Conservation (phyloP, 2,113 vertebrate species). For the Nothocercus nigrocapillus region DNA sequence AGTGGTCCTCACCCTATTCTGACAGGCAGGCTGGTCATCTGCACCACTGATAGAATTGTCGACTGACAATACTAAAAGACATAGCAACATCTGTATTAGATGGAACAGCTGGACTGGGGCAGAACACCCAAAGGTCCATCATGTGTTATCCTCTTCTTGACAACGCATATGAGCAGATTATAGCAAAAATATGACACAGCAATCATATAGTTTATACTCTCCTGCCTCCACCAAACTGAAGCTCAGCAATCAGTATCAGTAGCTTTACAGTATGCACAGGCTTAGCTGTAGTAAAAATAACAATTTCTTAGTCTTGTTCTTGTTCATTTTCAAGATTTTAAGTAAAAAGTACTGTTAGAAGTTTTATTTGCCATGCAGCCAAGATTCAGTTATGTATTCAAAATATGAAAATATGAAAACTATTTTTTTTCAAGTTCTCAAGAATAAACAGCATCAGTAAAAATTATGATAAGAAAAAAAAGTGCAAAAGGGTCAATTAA, state of each 20-base stretch:
- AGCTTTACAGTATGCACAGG: neutral
- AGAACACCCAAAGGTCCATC: neutral
- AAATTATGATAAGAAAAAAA: neutral
- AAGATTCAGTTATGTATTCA: neutral
- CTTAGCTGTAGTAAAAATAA: neutral
- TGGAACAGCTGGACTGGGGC: neutral
- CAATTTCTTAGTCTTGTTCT: neutral
- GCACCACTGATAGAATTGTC: neutral
- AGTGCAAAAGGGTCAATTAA: neutral
- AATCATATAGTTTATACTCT: neutral
- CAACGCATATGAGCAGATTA: neutral
- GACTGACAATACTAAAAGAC: neutral
- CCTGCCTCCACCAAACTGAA: neutral
- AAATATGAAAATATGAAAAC: neutral
- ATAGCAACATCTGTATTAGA: neutral
- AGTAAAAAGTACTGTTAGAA: neutral
- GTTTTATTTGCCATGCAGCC: neutral
- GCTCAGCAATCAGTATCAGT: neutral
- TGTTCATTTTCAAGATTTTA: neutral
- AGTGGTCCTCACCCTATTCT: neutral
- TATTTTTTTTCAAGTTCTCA: neutral
- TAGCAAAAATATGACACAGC: neutral
- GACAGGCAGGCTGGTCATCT: neutral
- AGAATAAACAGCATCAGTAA: neutral
- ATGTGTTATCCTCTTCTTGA: neutral